Percentiles rank a stretch among this genome's conserved stretches.
Conservation (phyloP, 1,140 invertebrate species). For the Pseudachorutes palmiensis region DNA sequence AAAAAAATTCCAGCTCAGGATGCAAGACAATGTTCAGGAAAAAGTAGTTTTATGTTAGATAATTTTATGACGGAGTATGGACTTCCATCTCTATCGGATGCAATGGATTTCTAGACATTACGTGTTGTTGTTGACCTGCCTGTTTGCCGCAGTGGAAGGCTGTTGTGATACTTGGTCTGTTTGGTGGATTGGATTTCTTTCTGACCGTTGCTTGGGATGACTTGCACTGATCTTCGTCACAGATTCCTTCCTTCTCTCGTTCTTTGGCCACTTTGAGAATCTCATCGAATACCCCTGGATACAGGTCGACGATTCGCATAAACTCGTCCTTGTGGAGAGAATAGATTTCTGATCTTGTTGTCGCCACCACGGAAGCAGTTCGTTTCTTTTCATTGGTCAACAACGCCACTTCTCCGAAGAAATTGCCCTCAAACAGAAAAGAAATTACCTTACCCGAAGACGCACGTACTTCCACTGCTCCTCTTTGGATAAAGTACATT, state of each 20-base stretch:
- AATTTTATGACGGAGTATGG: no score
- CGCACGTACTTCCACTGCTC: constrained; percentile 9
- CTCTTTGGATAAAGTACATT: constrained; percentile 28
- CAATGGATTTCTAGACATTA: no score
- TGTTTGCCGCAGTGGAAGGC: no score
- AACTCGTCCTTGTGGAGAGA: not conserved
- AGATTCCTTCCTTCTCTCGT: not conserved
- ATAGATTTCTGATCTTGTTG: constrained; percentile 4
- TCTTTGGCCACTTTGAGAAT: not conserved
- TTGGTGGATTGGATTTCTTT: not conserved
- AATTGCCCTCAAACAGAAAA: constrained; percentile 19
- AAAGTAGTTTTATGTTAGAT: no score
- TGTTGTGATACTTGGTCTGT: not conserved
- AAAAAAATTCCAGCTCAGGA: no score
- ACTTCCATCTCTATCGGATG: no score
- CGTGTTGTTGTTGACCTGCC: no score
- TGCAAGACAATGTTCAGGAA: no score
- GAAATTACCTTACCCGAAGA: not conserved
- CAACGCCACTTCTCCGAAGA: constrained; percentile 26
- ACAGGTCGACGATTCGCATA: not conserved
- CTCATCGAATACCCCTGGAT: constrained; percentile 5
- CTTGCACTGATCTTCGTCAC: not conserved
- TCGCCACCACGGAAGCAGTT: constrained; percentile 2
- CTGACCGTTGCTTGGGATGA: not conserved
- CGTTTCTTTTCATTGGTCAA: constrained; percentile 18